Conservation (phyloP, 2,797 vertebrate species). For the Pelodytes ibericus region DNA sequence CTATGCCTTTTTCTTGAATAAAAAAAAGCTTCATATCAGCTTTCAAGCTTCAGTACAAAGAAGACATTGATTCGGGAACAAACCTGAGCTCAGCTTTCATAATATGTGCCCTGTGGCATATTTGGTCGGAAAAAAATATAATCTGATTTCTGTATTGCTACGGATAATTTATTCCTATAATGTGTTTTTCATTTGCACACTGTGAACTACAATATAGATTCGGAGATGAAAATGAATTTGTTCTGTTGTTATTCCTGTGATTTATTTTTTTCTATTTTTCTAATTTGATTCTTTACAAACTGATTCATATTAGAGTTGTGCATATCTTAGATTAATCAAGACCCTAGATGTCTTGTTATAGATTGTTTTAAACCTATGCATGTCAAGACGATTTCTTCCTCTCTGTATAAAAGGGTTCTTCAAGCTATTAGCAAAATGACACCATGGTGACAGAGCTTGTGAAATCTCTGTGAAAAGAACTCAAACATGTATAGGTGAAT, state of each 20-base stretch:
- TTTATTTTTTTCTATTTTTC: constrained; percentile 35
- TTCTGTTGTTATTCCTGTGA: constrained; percentile 17
- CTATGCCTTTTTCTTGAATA: constrained; percentile 45
- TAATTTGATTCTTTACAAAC: constrained; percentile 12
- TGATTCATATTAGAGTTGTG: not conserved
- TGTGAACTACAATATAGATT: constrained; percentile 28
- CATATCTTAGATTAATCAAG: constrained; percentile 28
- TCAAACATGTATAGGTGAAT: too few species aligned
- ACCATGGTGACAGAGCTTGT: too few species aligned
- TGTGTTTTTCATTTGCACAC: constrained; percentile 40
- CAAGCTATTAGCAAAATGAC: not conserved
- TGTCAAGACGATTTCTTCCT: not conserved
- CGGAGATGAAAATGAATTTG: constrained; percentile 36
- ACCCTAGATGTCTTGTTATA: not conserved
- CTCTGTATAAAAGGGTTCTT: not conserved
- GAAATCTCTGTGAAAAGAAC: too few species aligned
- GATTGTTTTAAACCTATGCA: not conserved
- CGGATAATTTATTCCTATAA: constrained; percentile 48
- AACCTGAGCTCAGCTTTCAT: constrained; percentile 55
- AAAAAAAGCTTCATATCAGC: constrained; percentile 49
- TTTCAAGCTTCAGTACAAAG: constrained; percentile 56
- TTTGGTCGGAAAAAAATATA: constrained; percentile 48
- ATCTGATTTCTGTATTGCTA: constrained; percentile 50
- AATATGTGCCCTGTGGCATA: constrained; percentile 53
- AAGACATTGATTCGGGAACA: constrained; percentile 53